These are phyloP conservation scores for Pterobdella sp. DNA, from an alignment of 2,888 invertebrate genomes.

Conservation along the genomic window DNA sequence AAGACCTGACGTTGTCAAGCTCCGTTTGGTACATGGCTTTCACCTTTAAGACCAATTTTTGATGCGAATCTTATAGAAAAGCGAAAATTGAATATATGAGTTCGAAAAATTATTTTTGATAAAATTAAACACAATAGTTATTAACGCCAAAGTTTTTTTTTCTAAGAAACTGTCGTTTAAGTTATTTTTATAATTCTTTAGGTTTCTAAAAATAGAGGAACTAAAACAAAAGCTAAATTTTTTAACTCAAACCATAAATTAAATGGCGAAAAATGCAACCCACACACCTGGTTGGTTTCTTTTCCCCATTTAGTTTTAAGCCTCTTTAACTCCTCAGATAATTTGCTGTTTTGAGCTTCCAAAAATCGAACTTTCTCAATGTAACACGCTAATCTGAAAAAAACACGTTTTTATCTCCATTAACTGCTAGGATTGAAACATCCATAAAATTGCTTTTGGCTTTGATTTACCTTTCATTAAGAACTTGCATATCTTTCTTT, in stretches of 20 bases:
- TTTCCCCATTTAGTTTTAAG: slow-evolving; percentile 42
- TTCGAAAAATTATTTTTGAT: no score
- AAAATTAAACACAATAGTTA: no score
- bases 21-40: slow-evolving; percentile 53
- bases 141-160: no score
- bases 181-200: no score
- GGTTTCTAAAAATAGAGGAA: no score
- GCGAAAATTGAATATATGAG: no score
- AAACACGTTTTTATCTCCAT: background rate
- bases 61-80: no score
- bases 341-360: slow-evolving; percentile 51
- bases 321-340: slow-evolving; percentile 48
- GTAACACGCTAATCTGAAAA: slow-evolving; percentile 53
- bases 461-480: slow-evolving; percentile 53
- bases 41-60: no score
- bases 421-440: background rate
- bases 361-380: slow-evolving; percentile 54
- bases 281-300: slow-evolving; percentile 39
- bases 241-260: no score
- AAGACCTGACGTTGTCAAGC: slow-evolving; percentile 52
- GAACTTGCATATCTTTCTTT: slow-evolving; percentile 55
- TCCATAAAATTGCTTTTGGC: background rate
- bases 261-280: slow-evolving; percentile 38
- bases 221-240: no score
- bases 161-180: no score